A percentile compares a stretch with the other conserved stretches of the same genome.
phyloP scores from a whole-genome alignment of 2,888 invertebrate species.

The Polydrusus cervinus region DNA sequence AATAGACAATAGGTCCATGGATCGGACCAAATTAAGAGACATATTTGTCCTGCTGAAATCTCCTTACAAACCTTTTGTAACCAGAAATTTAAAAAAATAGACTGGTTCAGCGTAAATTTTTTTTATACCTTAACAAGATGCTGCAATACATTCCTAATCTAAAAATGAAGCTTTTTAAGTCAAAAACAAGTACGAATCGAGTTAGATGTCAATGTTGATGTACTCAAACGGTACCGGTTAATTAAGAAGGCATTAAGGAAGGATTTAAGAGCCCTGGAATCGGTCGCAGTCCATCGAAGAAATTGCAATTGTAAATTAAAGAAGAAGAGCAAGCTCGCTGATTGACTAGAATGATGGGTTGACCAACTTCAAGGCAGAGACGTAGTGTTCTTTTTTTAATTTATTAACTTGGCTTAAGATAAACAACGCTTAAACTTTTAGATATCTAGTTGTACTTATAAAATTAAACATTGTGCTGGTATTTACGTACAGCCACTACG shows the following conservation, averaged over 20 bases:
- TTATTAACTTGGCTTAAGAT: too few relatives aligned
- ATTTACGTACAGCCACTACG: too few relatives aligned
- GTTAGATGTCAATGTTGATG: conserved; percentile 4
- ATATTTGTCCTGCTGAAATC: too few relatives aligned
- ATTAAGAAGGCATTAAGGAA: conserved; percentile 31
- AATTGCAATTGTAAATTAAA: conserved; percentile 32
- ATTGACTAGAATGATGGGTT: neutral
- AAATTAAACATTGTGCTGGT: too few relatives aligned
- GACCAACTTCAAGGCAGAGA: conserved; percentile 4
- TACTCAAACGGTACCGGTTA: conserved; percentile 22
- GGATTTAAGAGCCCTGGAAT: conserved; percentile 27
- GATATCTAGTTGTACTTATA: too few relatives aligned
- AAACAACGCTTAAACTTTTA: too few relatives aligned
- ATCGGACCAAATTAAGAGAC: too few relatives aligned
- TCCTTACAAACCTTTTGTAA: too few relatives aligned
- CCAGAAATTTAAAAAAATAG: too few relatives aligned
- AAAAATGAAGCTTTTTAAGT: neutral
- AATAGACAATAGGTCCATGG: too few relatives aligned
- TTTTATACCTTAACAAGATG: neutral
- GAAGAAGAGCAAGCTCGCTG: conserved; percentile 23
- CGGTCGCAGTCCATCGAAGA: conserved; percentile 8
- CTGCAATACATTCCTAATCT: neutral
- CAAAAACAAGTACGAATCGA: conserved; percentile 12
- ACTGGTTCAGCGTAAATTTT: too few relatives aligned
- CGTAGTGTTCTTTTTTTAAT: neutral